These are phyloP conservation scores for Esox niger DNA, from an alignment of 2,113 vertebrate species.

Conservation along the genomic window DNA sequence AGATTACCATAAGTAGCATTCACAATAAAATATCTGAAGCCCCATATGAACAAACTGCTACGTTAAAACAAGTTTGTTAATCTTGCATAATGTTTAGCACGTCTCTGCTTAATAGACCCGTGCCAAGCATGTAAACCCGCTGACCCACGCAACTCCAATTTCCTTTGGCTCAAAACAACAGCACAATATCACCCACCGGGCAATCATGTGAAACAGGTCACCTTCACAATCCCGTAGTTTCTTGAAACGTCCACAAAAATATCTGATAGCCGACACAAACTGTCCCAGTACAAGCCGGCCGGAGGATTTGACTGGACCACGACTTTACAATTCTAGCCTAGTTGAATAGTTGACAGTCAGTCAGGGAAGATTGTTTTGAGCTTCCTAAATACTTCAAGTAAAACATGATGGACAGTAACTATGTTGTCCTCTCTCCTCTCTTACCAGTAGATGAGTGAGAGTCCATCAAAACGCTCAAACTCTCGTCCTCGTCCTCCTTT, in stretches of 20 bases:
- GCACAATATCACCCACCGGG: background rate
- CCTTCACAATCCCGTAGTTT: background rate
- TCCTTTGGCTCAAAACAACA: background rate
- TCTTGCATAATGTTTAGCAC: no score
- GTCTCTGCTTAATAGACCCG: background rate
- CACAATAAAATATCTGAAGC: background rate
- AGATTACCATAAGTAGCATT: background rate
- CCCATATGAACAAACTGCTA: no score
- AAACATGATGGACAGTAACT: background rate
- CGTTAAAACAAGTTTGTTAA: no score
- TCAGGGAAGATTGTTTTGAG: background rate
- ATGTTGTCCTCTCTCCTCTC: background rate
- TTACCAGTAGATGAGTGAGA: conserved; percentile 88
- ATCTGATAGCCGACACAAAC: background rate
- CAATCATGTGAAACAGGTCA: background rate
- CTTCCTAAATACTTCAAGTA: background rate
- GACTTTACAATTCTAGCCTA: no score
- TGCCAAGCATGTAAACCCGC: background rate
- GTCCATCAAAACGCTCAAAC: conserved; percentile 80
- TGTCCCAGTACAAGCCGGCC: background rate
- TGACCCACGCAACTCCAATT: conserved; percentile 1
- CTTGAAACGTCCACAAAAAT: background rate
- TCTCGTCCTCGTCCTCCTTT: conserved; percentile 67
- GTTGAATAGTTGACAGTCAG: no score
- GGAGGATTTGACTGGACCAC: background rate